Conservation (phyloP, 2,113 vertebrate species). For the Hippopotamus amphibius region DNA sequence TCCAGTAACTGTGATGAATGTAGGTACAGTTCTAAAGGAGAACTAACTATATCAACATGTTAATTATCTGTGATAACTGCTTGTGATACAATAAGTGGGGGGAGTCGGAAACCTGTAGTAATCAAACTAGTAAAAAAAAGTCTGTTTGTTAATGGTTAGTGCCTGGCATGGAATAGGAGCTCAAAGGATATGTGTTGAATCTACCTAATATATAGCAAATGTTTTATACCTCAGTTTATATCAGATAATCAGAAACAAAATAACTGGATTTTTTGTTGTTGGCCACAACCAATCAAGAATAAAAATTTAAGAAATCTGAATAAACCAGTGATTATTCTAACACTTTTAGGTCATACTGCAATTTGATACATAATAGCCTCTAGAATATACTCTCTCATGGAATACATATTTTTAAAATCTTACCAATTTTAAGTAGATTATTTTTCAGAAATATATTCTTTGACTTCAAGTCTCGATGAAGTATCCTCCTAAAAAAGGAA, state of each 20-base stretch:
- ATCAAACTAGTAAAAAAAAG: slow-evolving; percentile 17
- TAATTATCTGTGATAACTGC: background rate
- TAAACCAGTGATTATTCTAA: slow-evolving; percentile 37
- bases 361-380: background rate
- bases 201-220: background rate
- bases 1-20: background rate
- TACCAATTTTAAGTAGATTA: slow-evolving; percentile 94
- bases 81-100: background rate
- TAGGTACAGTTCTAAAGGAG: background rate
- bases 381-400: background rate
- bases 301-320: slow-evolving; percentile 5
- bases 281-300: background rate
- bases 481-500: slow-evolving; percentile 87
- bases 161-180: background rate
- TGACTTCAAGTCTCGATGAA: slow-evolving; percentile 94
- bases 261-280: background rate
- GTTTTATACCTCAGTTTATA: background rate
- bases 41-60: slow-evolving; percentile 1
- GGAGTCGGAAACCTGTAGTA: background rate
- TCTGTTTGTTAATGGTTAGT: background rate
- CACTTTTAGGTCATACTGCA: background rate
- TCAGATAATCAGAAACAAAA: slow-evolving; percentile 40
- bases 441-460: slow-evolving; percentile 95
- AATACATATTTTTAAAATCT: slow-evolving; percentile 67
- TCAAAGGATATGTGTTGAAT: background rate